Conservation (phyloP, 2,888 invertebrate species). For the Lochmaea crataegi region DNA sequence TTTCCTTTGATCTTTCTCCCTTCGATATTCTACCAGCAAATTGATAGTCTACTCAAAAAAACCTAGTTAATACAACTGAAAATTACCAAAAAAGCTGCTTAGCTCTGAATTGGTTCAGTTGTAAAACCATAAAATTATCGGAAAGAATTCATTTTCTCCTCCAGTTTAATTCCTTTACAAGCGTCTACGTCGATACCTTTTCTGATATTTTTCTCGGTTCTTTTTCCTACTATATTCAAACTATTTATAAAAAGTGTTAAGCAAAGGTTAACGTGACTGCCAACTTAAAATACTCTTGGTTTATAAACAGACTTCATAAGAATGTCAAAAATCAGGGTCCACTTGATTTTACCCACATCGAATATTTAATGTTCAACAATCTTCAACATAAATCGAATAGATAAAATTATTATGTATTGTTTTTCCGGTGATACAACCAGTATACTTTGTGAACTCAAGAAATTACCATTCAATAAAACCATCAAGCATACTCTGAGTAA, state of each 20-base stretch:
- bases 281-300: not conserved
- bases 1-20: not conserved
- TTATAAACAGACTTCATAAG: not conserved
- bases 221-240: no score
- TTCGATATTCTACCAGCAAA: no score
- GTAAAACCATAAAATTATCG: no score
- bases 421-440: not conserved
- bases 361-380: not conserved
- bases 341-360: not conserved
- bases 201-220: no score
- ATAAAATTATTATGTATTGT: not conserved
- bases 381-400: not conserved
- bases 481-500: not conserved
- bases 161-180: no score
- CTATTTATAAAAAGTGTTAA: no score
- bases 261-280: not conserved
- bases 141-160: no score
- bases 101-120: no score
- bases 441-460: not conserved
- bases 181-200: no score
- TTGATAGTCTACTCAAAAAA: no score
- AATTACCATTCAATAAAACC: not conserved
- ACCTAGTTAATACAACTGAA: not conserved
- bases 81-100: not conserved
- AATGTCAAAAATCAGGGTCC: not conserved